Base-by-base conservation (phyloP, 2,888 invertebrate genomes). In the Coelogynopora nodosa region DNA sequence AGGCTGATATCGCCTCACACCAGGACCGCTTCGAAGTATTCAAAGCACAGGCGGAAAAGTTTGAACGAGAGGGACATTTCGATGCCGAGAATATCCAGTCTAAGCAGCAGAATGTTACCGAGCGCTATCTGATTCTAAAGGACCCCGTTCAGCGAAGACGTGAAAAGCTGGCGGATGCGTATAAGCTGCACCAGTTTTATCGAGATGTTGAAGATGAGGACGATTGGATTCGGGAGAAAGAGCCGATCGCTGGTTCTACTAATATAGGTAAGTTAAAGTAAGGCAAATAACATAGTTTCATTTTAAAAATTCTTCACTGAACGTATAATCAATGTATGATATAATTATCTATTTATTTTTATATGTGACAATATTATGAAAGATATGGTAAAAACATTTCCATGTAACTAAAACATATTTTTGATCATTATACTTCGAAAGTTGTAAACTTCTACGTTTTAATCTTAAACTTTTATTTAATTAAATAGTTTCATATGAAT, bases 141-240 rank as follows among this genome's bases (percentile, higher is more conserved):
- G 95, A 95, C 84, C 97, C 97, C 0, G 96, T 97, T 95, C 94
- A 94, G 86, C 93, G 95, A 30, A 94, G 97, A 83, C 96, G 96
- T 91, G 95, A 96, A 89, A 94, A 97, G 83, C 94, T 99, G 88
- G 93, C 95, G 87, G 98, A 99, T 92, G 98, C 98, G 0, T 93
- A 97, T 80, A 95, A 96, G 90, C 97, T 98, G 0, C 98, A 99
- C 91, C 98, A 99, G 92, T 93, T 99, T 89, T 97, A 97, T 94
- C 94, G 98, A 31, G 99, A 99, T 91, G 94, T 98, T 88, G 99
- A 99, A 91, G 99, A 99, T 91, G 99, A 99, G 92, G 97, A 98
- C 89, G 97, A 98, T 67, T 99, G 99, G 99, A 98, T 99, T 90
- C 94, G 98, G 0, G 99, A 99, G 93, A 99, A 99, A 93, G 98